A percentile compares a stretch with the other conserved stretches of the same genome.
Conservation (phyloP, 2,888 invertebrate species). For the Dryococelus australis region DNA sequence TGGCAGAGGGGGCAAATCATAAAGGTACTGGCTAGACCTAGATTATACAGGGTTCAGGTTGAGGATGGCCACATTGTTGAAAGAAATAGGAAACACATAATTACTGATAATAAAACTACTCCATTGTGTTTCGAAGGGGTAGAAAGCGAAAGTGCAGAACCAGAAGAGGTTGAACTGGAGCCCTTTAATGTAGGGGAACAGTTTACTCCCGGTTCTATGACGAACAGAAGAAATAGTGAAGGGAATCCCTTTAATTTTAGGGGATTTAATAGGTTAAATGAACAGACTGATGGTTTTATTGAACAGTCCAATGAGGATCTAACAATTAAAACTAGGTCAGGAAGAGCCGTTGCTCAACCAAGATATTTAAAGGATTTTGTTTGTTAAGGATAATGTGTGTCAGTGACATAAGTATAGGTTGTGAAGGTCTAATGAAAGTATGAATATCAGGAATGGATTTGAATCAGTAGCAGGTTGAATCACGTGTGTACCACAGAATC, state of each 20-base stretch:
- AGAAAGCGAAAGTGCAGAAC: background rate
- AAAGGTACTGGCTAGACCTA: background rate
- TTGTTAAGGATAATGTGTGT: background rate
- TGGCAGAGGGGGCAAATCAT: background rate
- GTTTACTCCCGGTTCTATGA: too few relatives aligned
- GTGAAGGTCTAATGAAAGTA: too few relatives aligned
- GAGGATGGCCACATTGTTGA: background rate
- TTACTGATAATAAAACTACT: background rate
- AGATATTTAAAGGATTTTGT: background rate
- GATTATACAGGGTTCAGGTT: background rate
- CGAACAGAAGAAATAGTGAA: background rate
- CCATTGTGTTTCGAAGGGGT: background rate
- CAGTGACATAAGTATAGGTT: too few relatives aligned
- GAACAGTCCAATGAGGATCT: background rate
- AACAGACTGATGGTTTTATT: background rate
- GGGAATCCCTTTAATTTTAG: background rate
- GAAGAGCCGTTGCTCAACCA: background rate
- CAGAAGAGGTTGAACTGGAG: background rate
- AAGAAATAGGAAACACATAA: background rate
- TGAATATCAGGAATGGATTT: background rate
- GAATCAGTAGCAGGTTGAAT: too few relatives aligned
- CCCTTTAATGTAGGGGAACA: too few relatives aligned
- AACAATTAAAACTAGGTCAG: background rate
- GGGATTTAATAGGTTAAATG: background rate
- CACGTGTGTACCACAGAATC: too few relatives aligned